Percentiles rank a stretch among this genome's conserved stretches.
These are phyloP conservation scores for Apteryx owenii DNA, from an alignment of 2,113 vertebrate species.

Conservation along the genomic window DNA sequence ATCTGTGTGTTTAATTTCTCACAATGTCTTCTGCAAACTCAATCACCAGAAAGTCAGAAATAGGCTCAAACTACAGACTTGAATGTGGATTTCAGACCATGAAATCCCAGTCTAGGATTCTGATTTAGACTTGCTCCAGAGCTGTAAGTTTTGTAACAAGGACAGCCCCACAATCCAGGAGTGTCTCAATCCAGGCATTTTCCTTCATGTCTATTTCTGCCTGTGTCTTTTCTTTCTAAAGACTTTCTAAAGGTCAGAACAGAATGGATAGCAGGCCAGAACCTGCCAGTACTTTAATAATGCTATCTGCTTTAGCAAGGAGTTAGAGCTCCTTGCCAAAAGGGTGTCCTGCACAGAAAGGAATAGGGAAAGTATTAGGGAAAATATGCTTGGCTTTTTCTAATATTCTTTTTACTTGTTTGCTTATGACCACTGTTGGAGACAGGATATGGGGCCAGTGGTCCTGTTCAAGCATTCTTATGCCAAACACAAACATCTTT, in stretches of 20 bases:
- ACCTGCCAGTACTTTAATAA: not conserved
- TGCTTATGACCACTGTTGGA: not conserved
- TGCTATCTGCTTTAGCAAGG: not conserved
- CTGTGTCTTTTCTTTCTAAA: not conserved
- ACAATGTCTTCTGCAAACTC: not conserved
- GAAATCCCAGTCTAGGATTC: slow-evolving; percentile 8
- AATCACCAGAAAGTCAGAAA: slow-evolving; percentile 30
- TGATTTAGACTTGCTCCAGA: not conserved
- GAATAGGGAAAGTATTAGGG: not conserved
- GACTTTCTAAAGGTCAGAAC: not conserved
- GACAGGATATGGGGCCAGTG: not conserved
- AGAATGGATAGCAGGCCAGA: not conserved
- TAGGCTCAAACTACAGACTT: slow-evolving; percentile 13
- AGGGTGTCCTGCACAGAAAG: not conserved
- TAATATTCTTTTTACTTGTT: not conserved
- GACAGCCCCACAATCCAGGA: not conserved
- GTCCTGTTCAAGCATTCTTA: not conserved
- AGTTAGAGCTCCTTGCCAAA: not conserved
- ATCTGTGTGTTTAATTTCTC: slow-evolving; percentile 15
- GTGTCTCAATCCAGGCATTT: not conserved
- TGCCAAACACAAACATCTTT: not conserved
- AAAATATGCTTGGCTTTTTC: not conserved
- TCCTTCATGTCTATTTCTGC: not conserved
- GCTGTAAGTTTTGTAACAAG: not conserved
- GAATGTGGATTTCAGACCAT: not conserved